A percentile compares a stretch with the other conserved stretches of the same genome.
Evolutionary conservation across 2,113 vertebrate genomes (phyloP).

Genomic region (Archilochus colubris): DNA sequence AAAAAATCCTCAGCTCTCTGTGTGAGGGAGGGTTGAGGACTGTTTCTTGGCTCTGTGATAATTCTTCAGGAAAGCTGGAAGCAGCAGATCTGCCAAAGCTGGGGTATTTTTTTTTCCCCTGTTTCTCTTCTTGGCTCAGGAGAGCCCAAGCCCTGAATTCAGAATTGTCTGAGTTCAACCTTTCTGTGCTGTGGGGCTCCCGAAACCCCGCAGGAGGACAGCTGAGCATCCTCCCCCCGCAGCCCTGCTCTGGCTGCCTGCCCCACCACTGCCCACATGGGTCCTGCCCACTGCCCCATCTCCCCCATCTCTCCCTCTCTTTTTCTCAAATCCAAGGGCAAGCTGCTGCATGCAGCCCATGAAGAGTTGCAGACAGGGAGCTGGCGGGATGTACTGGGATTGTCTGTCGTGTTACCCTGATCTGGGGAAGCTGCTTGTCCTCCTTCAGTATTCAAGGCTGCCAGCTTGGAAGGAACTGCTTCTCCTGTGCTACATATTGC

Average conservation of each 20-base stretch:
- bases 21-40: background rate
- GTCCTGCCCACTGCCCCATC: background rate
- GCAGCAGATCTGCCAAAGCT: background rate
- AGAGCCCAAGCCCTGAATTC: background rate
- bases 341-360: background rate
- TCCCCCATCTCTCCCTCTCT: background rate
- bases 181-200: background rate
- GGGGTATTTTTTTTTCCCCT: background rate
- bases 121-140: background rate
- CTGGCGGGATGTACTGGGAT: background rate
- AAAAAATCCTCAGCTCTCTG: background rate
- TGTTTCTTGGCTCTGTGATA: background rate
- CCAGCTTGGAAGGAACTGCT: conserved; percentile 25
- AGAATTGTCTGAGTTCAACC: background rate
- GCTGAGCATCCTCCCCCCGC: background rate
- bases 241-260: background rate
- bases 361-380: background rate
- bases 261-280: background rate
- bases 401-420: background rate
- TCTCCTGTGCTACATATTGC: background rate
- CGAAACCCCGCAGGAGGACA: background rate
- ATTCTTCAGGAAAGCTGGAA: background rate
- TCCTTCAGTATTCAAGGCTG: conserved; percentile 18
- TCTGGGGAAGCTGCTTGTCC: conserved; percentile 16
- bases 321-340: background rate